phyloP scores from a whole-genome alignment of 2,888 invertebrate species.

The Cosmopolites sordidus region DNA sequence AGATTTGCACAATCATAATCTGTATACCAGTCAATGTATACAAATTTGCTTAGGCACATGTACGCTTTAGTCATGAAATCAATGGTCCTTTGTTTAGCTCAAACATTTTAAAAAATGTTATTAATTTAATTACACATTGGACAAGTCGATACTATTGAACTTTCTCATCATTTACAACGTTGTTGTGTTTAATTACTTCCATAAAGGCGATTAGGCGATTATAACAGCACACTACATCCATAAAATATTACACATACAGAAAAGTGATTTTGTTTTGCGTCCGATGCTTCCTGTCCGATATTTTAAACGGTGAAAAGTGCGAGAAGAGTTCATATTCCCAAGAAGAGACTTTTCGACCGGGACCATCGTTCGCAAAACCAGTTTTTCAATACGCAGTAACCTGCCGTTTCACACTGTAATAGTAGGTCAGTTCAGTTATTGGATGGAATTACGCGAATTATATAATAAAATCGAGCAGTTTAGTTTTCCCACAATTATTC shows the following conservation, averaged over 20 bases:
- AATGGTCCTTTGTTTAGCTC: too few relatives aligned
- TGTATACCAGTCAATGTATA: too few relatives aligned
- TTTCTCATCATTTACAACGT: constrained; percentile 5
- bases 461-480: background rate
- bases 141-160: too few relatives aligned
- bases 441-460: background rate
- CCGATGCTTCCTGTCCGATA: constrained; percentile 9
- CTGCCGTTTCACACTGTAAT: background rate
- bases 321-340: constrained; percentile 30
- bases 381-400: constrained; percentile 5
- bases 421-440: background rate
- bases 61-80: too few relatives aligned
- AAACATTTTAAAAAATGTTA: too few relatives aligned
- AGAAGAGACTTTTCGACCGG: constrained; percentile 9
- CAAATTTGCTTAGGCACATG: too few relatives aligned
- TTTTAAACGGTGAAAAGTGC: constrained; percentile 9
- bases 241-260: constrained; percentile 3
- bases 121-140: too few relatives aligned
- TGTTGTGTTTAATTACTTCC: constrained; percentile 7
- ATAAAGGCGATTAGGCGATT: background rate
- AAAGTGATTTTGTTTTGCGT: background rate
- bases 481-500: background rate
- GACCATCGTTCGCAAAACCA: constrained; percentile 8
- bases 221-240: background rate
- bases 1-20: too few relatives aligned